These are phyloP conservation scores for Rhinolophus sinicus DNA, from an alignment of 2,113 vertebrate species.

Conservation along the genomic window DNA sequence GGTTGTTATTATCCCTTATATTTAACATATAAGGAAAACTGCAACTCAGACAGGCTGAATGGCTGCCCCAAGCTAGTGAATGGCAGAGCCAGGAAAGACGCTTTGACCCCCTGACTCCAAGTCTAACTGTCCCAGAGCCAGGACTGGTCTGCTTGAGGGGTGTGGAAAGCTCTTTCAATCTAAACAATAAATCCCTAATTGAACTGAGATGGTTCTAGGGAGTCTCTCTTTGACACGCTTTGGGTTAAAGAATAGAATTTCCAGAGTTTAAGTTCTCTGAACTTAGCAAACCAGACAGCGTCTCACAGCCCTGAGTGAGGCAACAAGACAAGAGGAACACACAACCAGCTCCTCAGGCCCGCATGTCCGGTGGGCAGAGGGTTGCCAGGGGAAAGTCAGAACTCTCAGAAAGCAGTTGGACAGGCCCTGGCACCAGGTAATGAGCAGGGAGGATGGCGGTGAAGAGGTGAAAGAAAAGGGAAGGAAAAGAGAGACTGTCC, in stretches of 20 bases:
- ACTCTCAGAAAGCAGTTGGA: not conserved
- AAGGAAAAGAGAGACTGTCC: not conserved
- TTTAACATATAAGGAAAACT: not conserved
- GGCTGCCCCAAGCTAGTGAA: not conserved
- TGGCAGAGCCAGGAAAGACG: not conserved
- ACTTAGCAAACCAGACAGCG: not conserved
- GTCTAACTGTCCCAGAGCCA: not conserved
- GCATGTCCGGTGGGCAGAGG: not conserved
- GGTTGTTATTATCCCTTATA: not conserved
- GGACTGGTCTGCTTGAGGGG: not conserved
- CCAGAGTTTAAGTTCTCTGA: not conserved
- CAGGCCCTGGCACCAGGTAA: not conserved
- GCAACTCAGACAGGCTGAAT: not conserved
- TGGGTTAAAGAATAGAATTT: not conserved
- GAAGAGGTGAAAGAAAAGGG: accelerated
- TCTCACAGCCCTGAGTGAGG: not conserved
- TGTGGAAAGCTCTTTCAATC: not conserved
- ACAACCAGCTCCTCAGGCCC: not conserved
- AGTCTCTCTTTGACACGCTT: not conserved
- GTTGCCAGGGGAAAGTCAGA: not conserved
- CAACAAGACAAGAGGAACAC: not conserved
- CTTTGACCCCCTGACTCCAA: not conserved
- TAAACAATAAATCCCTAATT: not conserved
- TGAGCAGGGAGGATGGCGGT: not conserved
- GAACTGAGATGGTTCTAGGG: not conserved